Base-by-base conservation (phyloP, 2,888 invertebrate genomes). In the Callyntrura sp. region DNA sequence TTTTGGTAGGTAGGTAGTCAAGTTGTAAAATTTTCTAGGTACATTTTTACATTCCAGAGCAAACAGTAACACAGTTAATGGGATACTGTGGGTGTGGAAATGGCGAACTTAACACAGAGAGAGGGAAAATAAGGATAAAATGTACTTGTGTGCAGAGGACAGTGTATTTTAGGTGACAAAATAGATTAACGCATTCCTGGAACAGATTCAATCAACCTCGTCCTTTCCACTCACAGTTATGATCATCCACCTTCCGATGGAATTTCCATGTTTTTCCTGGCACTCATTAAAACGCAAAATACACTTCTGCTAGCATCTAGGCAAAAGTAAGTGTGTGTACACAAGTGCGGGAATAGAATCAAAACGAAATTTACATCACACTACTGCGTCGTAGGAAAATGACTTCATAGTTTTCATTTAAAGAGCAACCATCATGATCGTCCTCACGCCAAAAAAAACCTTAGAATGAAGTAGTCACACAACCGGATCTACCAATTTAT, bases 181-280 rank as follows among this genome's bases (percentile, higher is more conserved):
- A 35, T 35, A 35, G 35, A 35, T 35, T 35, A 35, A 35, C 35
- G 45, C 45, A 73, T 73, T 73, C 73, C 73, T 73, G 73, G 73
- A 73, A 73, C 73, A 45, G 73, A 73, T 73, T 73, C 73, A 73
- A 73, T 73, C 73, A 73, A 45, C 73, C 45, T 23, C 73, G n/a
- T 73, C 73, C 20, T 35, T 73, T 73, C 73, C 73, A 45, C 48
- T 48, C 73, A 35, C 73, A 51, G 17, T 68, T 35, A 68, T 68
- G 35, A 68, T 14, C 73, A 73, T 73, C 20, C 48, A 45, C 28
- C 73, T 48, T 70, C 48, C 45, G 35, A 35, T 35, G 35, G 35
- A 48, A 68, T 35, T 43, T 73, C 23, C 73, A 73, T 11, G 48
- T 73, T 48, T 45, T 43, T 11, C 23, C 45, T 20, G 35, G 48